Evolutionary conservation across 2,113 vertebrate genomes (phyloP).

Genomic region (Corydoras maculifer): DNA sequence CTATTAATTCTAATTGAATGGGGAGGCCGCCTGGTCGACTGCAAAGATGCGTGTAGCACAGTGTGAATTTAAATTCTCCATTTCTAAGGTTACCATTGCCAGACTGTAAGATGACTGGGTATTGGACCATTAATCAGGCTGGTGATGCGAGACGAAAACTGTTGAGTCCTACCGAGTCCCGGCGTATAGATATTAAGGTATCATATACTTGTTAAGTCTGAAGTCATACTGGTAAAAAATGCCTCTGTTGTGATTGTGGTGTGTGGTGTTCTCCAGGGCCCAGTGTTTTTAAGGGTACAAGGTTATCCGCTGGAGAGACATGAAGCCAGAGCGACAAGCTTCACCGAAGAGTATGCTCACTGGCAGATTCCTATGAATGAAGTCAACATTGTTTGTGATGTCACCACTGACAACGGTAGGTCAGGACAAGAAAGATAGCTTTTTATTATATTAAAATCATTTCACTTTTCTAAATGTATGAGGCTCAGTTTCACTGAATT

Average conservation of each 20-base stretch:
- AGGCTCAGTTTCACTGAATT: no score
- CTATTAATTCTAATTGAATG: not conserved
- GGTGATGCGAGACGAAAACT: conserved; percentile 69
- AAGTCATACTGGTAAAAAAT: no score
- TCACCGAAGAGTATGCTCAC: conserved; percentile 81
- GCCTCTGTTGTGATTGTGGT: conserved; percentile 1
- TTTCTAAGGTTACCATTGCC: conserved; percentile 81
- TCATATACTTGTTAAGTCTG: not conserved
- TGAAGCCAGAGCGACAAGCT: conserved; percentile 79
- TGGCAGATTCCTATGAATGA: conserved; percentile 87
- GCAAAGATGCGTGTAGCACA: not conserved
- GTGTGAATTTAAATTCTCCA: conserved; percentile 8
- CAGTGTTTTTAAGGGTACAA: conserved; percentile 80
- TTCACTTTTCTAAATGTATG: no score
- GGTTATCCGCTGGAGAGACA: conserved; percentile 74
- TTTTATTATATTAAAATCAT: no score
- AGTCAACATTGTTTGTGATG: conserved; percentile 83
- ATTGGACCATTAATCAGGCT: conserved; percentile 76
- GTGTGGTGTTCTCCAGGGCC: conserved; percentile 68
- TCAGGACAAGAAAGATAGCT: not conserved
- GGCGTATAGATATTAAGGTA: conserved; percentile 80
- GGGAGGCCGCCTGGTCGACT: not conserved
- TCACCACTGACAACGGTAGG: conserved; percentile 76
- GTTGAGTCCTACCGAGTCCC: conserved; percentile 80
- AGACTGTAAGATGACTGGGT: conserved; percentile 77